These are phyloP conservation scores for Thunnus albacares DNA, from an alignment of 2,797 vertebrate species.

Conservation along the genomic window DNA sequence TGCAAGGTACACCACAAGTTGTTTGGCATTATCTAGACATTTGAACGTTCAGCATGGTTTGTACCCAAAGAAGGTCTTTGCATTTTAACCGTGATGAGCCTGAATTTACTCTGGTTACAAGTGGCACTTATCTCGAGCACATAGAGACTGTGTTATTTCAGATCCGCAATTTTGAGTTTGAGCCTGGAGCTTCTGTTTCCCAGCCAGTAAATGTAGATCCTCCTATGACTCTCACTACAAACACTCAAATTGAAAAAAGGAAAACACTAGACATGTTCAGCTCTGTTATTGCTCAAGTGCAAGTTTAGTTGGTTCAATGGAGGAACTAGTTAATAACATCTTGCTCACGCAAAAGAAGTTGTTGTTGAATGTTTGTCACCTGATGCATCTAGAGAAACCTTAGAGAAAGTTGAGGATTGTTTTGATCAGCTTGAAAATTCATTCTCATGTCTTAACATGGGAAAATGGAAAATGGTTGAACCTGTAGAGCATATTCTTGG, in stretches of 20 bases:
- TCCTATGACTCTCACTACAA: conserved; percentile 15
- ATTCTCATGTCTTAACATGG: conserved; percentile 39
- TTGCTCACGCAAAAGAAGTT: conserved; percentile 34
- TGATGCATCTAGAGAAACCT: conserved; percentile 16
- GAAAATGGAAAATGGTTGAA: conserved; percentile 46
- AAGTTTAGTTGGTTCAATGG: conserved; percentile 60
- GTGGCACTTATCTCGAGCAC: conserved; percentile 5
- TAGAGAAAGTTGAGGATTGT: conserved; percentile 35
- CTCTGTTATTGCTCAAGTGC: conserved; percentile 37
- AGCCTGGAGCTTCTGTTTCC: not conserved
- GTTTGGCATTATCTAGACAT: not conserved
- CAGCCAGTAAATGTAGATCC: not conserved
- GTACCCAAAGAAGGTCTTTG: too few species aligned
- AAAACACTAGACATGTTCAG: conserved; percentile 37
- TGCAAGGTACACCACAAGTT: too few species aligned
- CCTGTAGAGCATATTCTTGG: conserved; percentile 9
- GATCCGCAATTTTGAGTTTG: conserved; percentile 7
- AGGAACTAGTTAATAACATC: conserved; percentile 55
- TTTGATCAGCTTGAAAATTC: conserved; percentile 52
- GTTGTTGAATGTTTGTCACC: conserved; percentile 44
- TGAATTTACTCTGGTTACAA: conserved; percentile 44
- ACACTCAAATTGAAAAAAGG: conserved; percentile 19
- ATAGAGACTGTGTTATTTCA: not conserved
- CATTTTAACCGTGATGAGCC: not conserved
- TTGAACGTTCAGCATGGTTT: too few species aligned